Conservation (phyloP, 1,140 invertebrate species). For the Cardiocondyla obscurior region DNA sequence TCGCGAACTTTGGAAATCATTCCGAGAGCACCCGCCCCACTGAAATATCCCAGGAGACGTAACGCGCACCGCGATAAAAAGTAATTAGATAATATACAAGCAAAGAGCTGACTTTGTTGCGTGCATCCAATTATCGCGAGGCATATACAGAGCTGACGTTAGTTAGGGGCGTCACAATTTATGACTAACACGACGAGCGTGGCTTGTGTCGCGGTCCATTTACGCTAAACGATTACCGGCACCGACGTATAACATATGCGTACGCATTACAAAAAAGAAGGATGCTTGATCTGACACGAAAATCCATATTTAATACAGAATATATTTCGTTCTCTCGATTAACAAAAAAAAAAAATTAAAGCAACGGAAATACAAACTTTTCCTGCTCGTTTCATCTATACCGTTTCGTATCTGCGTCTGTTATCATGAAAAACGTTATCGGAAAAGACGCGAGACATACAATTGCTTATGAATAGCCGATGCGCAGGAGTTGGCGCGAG, state of each 20-base stretch:
- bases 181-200: conserved; percentile 43
- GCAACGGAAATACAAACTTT: not conserved
- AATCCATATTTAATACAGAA: not conserved
- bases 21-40: not conserved
- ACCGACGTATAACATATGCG: not conserved
- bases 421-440: not conserved
- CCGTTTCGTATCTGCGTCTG: not conserved
- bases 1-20: not conserved
- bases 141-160: conserved; percentile 23
- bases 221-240: conserved; percentile 5
- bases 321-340: not conserved
- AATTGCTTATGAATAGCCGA: not conserved
- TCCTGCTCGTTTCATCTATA: not conserved
- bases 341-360: not conserved
- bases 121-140: not conserved
- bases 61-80: conserved; percentile 40
- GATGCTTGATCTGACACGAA: not conserved
- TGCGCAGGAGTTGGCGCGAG: not conserved
- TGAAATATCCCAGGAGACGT: not conserved
- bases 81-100: conserved; percentile 50
- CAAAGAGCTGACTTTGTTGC: not conserved
- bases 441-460: not conserved
- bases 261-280: not conserved
- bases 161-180: conserved; percentile 65
- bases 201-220: conserved; percentile 22